A percentile compares a stretch with the other conserved stretches of the same genome.
Conservation (phyloP, 1,140 invertebrate species). For the Frieseomelitta varia region DNA sequence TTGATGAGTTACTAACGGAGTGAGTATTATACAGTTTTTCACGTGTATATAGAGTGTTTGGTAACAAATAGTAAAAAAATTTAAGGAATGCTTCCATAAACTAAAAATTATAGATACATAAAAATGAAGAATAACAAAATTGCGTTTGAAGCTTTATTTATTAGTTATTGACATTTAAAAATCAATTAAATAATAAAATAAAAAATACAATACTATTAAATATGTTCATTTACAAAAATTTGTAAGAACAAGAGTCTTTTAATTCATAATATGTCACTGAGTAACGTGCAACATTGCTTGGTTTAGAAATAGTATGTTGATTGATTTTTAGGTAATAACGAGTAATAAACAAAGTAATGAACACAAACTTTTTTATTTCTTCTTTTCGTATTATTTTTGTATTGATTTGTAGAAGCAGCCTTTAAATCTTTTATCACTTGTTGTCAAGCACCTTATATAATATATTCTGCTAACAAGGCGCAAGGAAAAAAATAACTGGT, state of each 20-base stretch:
- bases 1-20: slow-evolving; percentile 82
- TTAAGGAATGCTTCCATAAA: not conserved
- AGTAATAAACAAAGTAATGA: too few species aligned
- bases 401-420: not conserved
- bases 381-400: not conserved
- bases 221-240: not conserved
- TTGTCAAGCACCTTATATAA: not conserved
- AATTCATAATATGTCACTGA: too few species aligned
- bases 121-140: not conserved
- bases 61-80: not conserved
- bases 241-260: not conserved
- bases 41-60: slow-evolving; percentile 10
- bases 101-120: not conserved
- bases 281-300: too few species aligned
- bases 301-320: too few species aligned
- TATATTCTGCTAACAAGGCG: slow-evolving; percentile 41
- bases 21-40: slow-evolving; percentile 81
- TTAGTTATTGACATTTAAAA: not conserved
- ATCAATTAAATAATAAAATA: not conserved
- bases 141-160: not conserved
- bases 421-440: not conserved
- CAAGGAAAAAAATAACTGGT: slow-evolving; percentile 51
- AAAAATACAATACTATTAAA: not conserved
- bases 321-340: too few species aligned
- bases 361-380: not conserved